A percentile compares a stretch with the other conserved stretches of the same genome.
These are phyloP conservation scores for Nestor notabilis DNA, from an alignment of 2,113 vertebrate genomes.

Conservation along the genomic window DNA sequence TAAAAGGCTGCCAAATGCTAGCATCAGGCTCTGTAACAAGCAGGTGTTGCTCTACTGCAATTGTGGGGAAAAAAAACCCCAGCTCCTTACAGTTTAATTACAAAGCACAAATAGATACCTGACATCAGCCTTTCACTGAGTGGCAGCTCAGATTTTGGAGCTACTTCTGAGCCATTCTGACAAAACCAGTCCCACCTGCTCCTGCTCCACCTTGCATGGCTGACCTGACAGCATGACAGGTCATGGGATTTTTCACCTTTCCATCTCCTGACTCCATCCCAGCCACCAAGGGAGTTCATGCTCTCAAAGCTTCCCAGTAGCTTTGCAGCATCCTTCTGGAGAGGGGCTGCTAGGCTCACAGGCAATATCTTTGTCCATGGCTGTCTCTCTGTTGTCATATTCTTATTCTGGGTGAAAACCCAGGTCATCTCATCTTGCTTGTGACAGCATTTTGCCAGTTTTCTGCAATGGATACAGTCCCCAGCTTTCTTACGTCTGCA, in stretches of 20 bases:
- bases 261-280: neutral
- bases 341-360: neutral
- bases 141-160: neutral
- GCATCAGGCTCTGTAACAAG: neutral
- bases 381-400: neutral
- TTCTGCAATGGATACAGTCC: neutral
- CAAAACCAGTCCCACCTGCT: conserved; percentile 21
- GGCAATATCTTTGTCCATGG: neutral
- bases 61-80: neutral
- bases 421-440: neutral
- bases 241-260: neutral
- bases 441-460: neutral
- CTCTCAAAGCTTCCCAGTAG: neutral
- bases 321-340: neutral
- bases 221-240: neutral
- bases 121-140: neutral
- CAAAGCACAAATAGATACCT: neutral
- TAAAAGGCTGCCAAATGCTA: neutral
- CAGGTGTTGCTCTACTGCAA: neutral
- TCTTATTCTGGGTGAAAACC: neutral
- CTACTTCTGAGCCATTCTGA: neutral
- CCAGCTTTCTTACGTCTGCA: neutral
- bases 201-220: neutral
- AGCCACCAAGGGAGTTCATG: neutral
- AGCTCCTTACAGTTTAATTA: neutral